Conservation (phyloP, 2,797 vertebrate genomes). For the Dromococcyx pavoninus region DNA sequence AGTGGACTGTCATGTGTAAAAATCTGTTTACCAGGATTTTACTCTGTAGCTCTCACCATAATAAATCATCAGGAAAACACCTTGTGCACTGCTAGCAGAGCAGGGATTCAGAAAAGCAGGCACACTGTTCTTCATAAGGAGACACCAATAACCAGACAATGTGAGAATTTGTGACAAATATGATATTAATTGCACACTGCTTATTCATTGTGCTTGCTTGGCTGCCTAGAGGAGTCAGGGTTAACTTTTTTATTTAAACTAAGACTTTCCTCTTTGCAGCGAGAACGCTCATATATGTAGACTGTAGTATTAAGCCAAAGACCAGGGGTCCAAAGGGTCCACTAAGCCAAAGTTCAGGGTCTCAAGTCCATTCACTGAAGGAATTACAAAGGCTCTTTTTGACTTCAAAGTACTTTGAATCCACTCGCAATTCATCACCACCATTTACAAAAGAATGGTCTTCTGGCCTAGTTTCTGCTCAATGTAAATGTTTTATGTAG, state of each 20-base stretch:
- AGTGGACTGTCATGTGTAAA: conserved; percentile 16
- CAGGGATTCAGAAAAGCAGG: background rate
- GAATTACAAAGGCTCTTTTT: background rate
- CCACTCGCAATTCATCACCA: background rate
- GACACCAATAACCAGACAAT: background rate
- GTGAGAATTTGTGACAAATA: background rate
- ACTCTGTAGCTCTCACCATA: background rate
- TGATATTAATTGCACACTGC: background rate
- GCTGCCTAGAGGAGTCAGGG: too few relatives aligned
- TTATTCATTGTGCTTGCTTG: background rate
- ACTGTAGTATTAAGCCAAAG: background rate
- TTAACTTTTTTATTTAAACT: background rate
- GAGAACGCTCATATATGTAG: background rate
- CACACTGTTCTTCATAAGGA: background rate
- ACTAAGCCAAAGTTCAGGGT: background rate
- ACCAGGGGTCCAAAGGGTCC: background rate
- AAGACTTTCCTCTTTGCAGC: background rate
- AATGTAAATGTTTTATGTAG: conserved; percentile 45
- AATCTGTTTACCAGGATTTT: conserved; percentile 51
- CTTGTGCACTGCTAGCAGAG: background rate
- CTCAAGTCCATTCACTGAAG: background rate
- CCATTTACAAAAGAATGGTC: conserved; percentile 20
- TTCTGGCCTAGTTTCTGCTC: conserved; percentile 26
- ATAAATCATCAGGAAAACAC: conserved; percentile 18
- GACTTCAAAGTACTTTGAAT: background rate